Conservation (phyloP, 2,113 vertebrate genomes). For the Baryphthengus martii region DNA sequence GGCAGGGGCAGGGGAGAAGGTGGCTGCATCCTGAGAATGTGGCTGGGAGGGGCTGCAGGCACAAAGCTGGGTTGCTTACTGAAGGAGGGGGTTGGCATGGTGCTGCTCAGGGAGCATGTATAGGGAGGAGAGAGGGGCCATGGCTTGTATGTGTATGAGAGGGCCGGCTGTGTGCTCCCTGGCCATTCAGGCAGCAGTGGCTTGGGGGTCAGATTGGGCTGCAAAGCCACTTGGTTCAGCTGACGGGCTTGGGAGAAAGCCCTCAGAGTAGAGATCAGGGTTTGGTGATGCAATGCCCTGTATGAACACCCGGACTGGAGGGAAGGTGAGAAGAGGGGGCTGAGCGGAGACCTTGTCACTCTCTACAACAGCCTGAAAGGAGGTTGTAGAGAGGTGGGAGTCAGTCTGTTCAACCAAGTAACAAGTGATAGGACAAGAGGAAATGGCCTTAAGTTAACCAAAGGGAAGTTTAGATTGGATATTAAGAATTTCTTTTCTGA, state of each 20-base stretch:
- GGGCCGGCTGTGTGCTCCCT: neutral
- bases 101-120: fast-evolving
- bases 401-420: too few relatives aligned
- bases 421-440: too few relatives aligned
- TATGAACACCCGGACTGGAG: neutral
- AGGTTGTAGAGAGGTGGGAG: too few relatives aligned
- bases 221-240: neutral
- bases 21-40: neutral
- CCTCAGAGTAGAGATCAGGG: neutral
- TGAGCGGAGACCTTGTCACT: too few relatives aligned
- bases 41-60: neutral
- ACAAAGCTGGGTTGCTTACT: neutral
- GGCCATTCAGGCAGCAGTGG: neutral
- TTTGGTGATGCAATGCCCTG: neutral
- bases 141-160: fast-evolving
- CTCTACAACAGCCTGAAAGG: too few relatives aligned
- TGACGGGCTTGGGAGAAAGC: neutral
- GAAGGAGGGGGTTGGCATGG: neutral
- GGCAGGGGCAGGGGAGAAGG: neutral
- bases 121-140: neutral
- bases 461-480: too few relatives aligned
- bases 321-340: neutral
- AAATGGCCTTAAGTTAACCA: too few relatives aligned
- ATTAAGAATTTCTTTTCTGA: too few relatives aligned
- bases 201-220: neutral